Evolutionary conservation across 2,888 invertebrate species (phyloP).

Genomic region (Myopa tessellatipennis): DNA sequence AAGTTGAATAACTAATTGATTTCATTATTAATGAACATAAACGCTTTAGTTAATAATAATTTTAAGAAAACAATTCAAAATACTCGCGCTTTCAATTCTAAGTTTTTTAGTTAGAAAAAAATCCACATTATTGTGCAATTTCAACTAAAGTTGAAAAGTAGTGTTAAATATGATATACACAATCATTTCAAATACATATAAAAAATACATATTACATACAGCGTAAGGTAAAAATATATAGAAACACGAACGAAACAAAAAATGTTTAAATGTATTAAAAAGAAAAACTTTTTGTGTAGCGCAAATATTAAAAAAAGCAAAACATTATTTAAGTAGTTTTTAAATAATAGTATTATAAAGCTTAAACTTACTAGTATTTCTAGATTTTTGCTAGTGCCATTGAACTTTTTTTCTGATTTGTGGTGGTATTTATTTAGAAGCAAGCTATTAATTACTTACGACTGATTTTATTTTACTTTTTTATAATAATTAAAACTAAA

Average conservation of each 20-base stretch:
- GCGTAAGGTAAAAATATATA: constrained; percentile 6
- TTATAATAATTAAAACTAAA: too few relatives aligned
- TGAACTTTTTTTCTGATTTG: neutral
- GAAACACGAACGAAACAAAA: neutral
- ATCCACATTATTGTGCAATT: constrained; percentile 49
- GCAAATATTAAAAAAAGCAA: neutral
- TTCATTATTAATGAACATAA: too few relatives aligned
- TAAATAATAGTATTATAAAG: neutral
- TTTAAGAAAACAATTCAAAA: constrained; percentile 1
- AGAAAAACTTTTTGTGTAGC: constrained; percentile 4
- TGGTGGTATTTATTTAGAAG: constrained; percentile 5
- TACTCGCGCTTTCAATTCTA: constrained; percentile 28
- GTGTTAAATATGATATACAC: constrained; percentile 35
- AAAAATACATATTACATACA: constrained; percentile 30
- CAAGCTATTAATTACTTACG: neutral
- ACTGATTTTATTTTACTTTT: constrained; percentile 25
- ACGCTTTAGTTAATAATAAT: neutral
- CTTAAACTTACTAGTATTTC: neutral
- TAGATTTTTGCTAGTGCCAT: constrained; percentile 20
- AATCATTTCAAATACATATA: constrained; percentile 13
- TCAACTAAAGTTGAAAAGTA: constrained; percentile 49
- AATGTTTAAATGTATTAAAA: neutral
- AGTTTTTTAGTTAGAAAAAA: neutral
- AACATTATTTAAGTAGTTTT: constrained; percentile 8
- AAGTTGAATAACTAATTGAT: too few relatives aligned